Evolutionary conservation across 2,888 invertebrate species (phyloP), one percentile per base, ranked within the genome.

Genomic region (Tiphia femorata): DNA sequence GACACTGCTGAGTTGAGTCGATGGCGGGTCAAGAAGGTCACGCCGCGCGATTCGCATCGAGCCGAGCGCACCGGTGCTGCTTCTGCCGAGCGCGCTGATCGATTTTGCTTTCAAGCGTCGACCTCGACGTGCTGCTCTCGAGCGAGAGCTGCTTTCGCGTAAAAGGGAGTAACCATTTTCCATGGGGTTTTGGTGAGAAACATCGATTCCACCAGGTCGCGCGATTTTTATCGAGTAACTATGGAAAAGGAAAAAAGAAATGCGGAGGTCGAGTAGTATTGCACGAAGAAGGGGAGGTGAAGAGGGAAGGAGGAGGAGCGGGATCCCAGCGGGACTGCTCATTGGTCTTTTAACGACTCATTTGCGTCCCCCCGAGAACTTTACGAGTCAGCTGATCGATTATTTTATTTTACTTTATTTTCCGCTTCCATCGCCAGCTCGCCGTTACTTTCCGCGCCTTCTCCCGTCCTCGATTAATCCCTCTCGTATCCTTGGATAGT

Each of bases 261-360:
- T 2, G 21, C 16, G 38, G 6, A 29, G 12, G 20, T 6, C 3
- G 17, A 17, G 21, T 16, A 23, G 20, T 8, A 35, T 14, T 14
- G 14, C n/a, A n/a, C n/a, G n/a, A n/a, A n/a, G n/a, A n/a, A n/a
- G n/a, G n/a, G 38, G 20, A 17, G 21, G 21, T 1, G 14, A 20
- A 10, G 37, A 8, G 25, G n/a, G 5, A 12, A 23, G 3, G 6
- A 68, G 61, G 58, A 49, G 62, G 67, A 62, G 64, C 62, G 63
- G 37, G 57, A 69, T 49, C 65, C 44, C 74, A 73, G 75, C 71
- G 61, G 76, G 74, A 64, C 62, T 68, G 69, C 75, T 49, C 58
- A 72, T 64, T 66, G 64, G 69, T 55, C 73, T 75, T 75, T 78
- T 78, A 78, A 78, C 77, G 78, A 76, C 75, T 78, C 77, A 78